phyloP scores from a whole-genome alignment of 2,113 vertebrate species.

The Chaetodon auriga region DNA sequence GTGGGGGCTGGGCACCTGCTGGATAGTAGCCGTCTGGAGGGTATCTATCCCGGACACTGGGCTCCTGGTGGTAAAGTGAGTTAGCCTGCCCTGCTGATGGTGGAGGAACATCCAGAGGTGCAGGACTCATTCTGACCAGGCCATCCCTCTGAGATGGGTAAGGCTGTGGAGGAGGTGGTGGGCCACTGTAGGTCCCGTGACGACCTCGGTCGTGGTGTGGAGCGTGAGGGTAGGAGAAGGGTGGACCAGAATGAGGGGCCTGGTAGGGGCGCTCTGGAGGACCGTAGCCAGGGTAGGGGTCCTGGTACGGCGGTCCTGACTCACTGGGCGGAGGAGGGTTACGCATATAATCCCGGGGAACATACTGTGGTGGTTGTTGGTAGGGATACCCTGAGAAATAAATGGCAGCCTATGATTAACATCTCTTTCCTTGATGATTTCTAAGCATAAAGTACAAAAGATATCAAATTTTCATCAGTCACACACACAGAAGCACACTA shows the following conservation, averaged over 20 bases:
- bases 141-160: slow-evolving; percentile 90
- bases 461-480: background rate
- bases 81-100: slow-evolving; percentile 82
- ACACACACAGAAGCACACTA: background rate
- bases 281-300: slow-evolving; percentile 90
- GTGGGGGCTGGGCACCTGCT: slow-evolving; percentile 85
- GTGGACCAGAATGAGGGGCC: slow-evolving; percentile 85
- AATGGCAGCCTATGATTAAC: background rate
- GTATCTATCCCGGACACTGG: slow-evolving; percentile 88
- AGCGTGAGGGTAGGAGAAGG: slow-evolving; percentile 91
- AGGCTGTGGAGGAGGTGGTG: slow-evolving; percentile 89
- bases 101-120: slow-evolving; percentile 91
- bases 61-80: slow-evolving; percentile 90
- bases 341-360: slow-evolving; percentile 88
- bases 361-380: slow-evolving; percentile 88
- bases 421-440: background rate
- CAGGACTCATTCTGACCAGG: slow-evolving; percentile 91
- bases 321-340: slow-evolving; percentile 85
- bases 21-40: slow-evolving; percentile 91
- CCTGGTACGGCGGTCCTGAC: slow-evolving; percentile 89
- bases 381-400: slow-evolving; percentile 90
- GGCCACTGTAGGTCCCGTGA: slow-evolving; percentile 83
- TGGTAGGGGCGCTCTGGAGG: slow-evolving; percentile 91
- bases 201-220: slow-evolving; percentile 90
- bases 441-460: background rate